Evolutionary conservation across 2,113 vertebrate species (phyloP), one percentile per base, ranked within the genome.

Genomic region (Lasiurus cinereus): DNA sequence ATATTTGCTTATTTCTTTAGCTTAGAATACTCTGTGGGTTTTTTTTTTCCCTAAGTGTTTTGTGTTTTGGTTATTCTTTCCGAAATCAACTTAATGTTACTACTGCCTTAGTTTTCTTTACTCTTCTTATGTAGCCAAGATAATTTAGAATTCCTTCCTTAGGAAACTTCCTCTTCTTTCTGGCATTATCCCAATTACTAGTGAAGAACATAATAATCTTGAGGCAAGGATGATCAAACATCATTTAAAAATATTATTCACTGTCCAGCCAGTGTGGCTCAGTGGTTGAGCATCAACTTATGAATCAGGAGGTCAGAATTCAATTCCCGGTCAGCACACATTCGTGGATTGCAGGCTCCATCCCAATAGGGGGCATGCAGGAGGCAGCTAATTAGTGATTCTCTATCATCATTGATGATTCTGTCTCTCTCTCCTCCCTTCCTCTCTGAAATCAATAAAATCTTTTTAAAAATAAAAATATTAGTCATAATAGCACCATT

Each of bases 61-160:
- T 91, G 21, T 31, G 43, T 43, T 87, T 92, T 27, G 24, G 0
- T 59, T 93, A 78, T 89, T 91, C 9, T 83, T 62, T 39, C 16
- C 4, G 10, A 94, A 50, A 50, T 89, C 73, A 85, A 87, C 19
- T 86, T 82, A 74, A 78, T 59, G 6, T 67, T 33, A 52, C 29
- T n/a, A 66, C 10, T 56, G 0, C 76, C 70, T 93, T 83, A 79
- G 12, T 89, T 94, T n/a, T 86, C 43, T 74, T 93, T 16, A 9
- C 19, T 54, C 21, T 73, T 72, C 43, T 86, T 95, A 90, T 24
- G 70, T 77, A 80, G 76, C n/a, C n/a, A 48, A 48, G 21, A 69
- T 54, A 54, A 73, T 83, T 87, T 52, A 74, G 59, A 88, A 91
- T 93, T 69, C 56, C 6, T 54, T 90, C 15, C 92, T 64, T 56